Conservation (phyloP, 1,140 invertebrate genomes). For the Habropoda laboriosa region DNA sequence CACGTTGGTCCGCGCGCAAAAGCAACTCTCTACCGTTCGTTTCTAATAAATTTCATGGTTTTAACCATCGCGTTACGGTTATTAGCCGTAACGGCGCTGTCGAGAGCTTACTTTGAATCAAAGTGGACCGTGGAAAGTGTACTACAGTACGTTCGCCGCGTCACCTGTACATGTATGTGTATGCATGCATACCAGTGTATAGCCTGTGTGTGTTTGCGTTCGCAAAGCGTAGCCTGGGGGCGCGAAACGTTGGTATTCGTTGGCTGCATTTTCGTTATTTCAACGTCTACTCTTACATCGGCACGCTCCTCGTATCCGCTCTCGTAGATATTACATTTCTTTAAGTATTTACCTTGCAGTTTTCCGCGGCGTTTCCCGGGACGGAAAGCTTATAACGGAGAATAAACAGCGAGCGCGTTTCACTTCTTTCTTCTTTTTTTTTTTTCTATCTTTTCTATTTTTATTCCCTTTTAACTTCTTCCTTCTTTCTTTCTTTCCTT, state of each 20-base stretch:
- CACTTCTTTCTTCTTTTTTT: neutral
- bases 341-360: slow-evolving; percentile 64
- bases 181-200: too few relatives aligned
- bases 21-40: neutral
- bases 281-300: slow-evolving; percentile 37
- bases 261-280: slow-evolving; percentile 54
- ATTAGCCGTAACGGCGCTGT: neutral
- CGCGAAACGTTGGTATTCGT: slow-evolving; percentile 45
- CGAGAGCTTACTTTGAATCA: slow-evolving; percentile 19
- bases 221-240: slow-evolving; percentile 37
- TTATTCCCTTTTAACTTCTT: too few relatives aligned
- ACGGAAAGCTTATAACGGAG: slow-evolving; percentile 1
- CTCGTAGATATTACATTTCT: slow-evolving; percentile 62
- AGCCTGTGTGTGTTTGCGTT: too few relatives aligned
- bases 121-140: neutral
- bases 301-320: slow-evolving; percentile 41
- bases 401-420: slow-evolving; percentile 17
- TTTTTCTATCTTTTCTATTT: too few relatives aligned
- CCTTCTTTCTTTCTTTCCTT: neutral
- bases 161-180: neutral
- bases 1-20: neutral
- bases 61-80: neutral
- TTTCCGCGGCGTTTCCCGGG: neutral
- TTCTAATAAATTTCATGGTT: slow-evolving; percentile 16
- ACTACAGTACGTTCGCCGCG: neutral